A percentile compares a stretch with the other conserved stretches of the same genome.
Conservation (phyloP, 2,888 invertebrate genomes). For the Aleiodes leptofemur region DNA sequence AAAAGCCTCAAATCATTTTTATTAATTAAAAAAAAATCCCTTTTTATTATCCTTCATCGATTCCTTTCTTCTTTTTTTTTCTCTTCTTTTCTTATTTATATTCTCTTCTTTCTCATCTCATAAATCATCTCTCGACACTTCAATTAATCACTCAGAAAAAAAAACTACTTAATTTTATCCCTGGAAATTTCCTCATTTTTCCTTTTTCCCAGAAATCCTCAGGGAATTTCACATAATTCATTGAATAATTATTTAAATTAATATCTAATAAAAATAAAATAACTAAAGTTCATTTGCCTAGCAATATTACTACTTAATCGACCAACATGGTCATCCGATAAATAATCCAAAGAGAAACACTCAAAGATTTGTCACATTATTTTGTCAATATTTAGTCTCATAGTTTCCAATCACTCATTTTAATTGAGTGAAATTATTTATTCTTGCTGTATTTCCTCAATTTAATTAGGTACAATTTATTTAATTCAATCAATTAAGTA, state of each 20-base stretch:
- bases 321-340: slow-evolving; percentile 20
- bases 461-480: neutral
- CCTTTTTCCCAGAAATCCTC: slow-evolving; percentile 12
- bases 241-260: neutral
- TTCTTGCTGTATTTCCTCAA: neutral
- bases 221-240: slow-evolving; percentile 12
- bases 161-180: slow-evolving; percentile 38
- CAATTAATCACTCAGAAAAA: no score
- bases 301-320: slow-evolving; percentile 12
- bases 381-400: slow-evolving; percentile 29
- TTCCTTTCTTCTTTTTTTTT: neutral
- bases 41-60: slow-evolving; percentile 14
- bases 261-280: neutral
- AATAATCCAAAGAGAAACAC: slow-evolving; percentile 27
- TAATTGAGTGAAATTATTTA: neutral
- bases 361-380: slow-evolving; percentile 22
- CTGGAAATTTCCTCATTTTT: slow-evolving; percentile 44
- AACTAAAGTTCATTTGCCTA: slow-evolving; percentile 12
- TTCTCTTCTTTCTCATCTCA: neutral
- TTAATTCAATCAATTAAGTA: neutral
- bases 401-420: slow-evolving; percentile 10
- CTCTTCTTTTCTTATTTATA: no score
- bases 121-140: neutral
- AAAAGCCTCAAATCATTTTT: slow-evolving; percentile 19
- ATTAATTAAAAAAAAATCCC: no score